Evolutionary conservation across 2,797 vertebrate genomes (phyloP), one percentile per base, ranked within the genome.

Genomic region (Microhierax caerulescens): DNA sequence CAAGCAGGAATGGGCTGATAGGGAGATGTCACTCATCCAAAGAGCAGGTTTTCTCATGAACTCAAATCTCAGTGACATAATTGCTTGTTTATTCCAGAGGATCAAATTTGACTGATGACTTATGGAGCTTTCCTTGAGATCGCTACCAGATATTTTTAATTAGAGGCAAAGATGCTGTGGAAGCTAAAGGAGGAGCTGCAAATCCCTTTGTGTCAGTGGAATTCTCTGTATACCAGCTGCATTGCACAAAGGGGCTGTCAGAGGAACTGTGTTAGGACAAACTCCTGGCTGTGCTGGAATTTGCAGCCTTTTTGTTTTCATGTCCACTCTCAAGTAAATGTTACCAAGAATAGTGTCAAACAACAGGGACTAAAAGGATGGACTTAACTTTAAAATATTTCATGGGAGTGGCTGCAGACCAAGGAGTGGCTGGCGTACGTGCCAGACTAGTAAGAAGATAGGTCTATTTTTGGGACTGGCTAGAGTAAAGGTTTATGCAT

Each of bases 91-190:
- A 61, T 89, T 57, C 59, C 7, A 18, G 41, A 73, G 75, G 51
- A 82, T 75, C 47, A 81, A 43, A 75, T 81, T 45, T 93, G 63
- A 75, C 63, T 76, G 54, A 76, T 76, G 78, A 79, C 39, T 76
- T 69, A 36, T 7, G 41, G 74, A 91, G 32, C 34, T 79, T 84
- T 93, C 45, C 24, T 79, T 85, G 78, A 87, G 60, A 76, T 65
- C 51, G 32, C 56, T 85, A 75, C 41, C 67, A 94, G 45, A n/a
- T 91, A 73, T 69, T 70, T 85, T 92, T 95, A 93, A 81, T 92
- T 88, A 74, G 81, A 90, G 48, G 16, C 8, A 51, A 56, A 73
- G 54, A 65, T 27, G 47, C 50, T 56, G 39, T 74, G 61, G 56
- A 74, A 45, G 16, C 64, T 48, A 36, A 85, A 18, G 27, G 39